Conservation (phyloP, 2,113 vertebrate species). For the Pelecanus crispus region DNA sequence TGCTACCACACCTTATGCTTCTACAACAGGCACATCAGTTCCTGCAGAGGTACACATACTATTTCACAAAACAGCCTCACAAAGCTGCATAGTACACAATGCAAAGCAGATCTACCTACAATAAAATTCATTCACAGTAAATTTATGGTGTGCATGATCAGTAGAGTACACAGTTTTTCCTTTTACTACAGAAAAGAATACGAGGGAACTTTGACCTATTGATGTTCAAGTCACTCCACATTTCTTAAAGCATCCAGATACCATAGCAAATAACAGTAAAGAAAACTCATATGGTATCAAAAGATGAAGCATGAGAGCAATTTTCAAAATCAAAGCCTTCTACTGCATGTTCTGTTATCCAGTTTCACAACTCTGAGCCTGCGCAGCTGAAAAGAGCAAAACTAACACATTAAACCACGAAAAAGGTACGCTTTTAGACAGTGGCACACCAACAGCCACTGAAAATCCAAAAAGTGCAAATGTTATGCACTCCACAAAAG, state of each 20-base stretch:
- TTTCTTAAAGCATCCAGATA: neutral
- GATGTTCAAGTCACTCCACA: neutral
- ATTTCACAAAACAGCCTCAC: neutral
- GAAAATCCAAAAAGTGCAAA: neutral
- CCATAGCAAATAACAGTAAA: neutral
- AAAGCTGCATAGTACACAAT: neutral
- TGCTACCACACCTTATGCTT: neutral
- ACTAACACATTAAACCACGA: neutral
- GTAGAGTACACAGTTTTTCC: neutral
- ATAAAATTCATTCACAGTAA: neutral
- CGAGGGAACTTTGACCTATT: neutral
- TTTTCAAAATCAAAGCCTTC: neutral
- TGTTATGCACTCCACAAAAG: neutral
- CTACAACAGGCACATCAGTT: neutral
- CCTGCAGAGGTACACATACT: neutral
- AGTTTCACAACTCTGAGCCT: neutral
- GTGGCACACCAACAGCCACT: neutral
- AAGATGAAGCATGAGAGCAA: neutral
- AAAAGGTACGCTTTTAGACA: neutral
- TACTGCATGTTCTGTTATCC: neutral
- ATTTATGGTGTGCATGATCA: neutral
- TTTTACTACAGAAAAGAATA: neutral
- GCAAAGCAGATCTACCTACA: neutral
- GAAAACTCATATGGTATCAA: neutral
- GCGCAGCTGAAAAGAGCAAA: neutral